Base-by-base conservation (phyloP, 2,888 invertebrate species). In the Ethmia dodecea region DNA sequence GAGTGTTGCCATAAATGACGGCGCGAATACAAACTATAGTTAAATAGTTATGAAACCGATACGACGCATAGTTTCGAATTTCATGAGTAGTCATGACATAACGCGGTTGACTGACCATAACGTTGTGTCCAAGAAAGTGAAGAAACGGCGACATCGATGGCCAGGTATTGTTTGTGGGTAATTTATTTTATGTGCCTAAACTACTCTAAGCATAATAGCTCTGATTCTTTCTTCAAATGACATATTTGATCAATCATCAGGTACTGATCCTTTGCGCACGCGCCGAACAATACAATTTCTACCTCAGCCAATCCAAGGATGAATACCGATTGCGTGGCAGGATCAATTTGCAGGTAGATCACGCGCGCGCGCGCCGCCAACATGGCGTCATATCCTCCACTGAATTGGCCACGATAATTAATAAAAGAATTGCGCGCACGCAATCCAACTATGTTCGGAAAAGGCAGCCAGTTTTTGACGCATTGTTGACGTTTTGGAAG, bases 301-400 rank as follows among this genome's bases (percentile, higher is more conserved):
- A 70, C 55, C 49, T 50, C 52, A 63, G 60, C 49, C 52, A 54
- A 52, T 61, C 68, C 79, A 84, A 84, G 83, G 83, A 80, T 81
- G 74, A 72, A 33, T 33, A 16, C 27, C 60, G 64, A 73, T 73
- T 71, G 75, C 68, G 67, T 62, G 69, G 60, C 60, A 55, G 67
- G 62, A 54, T 55, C 58, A 52, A 73, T 84, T 80, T 60, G 79
- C 69, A 86, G 77, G 74, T 71, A 62, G 70, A 57, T 78, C 84
- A 84, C 84, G 84, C 84, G 84, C 71, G 59, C 75, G 50, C 49
- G 47, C 67, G 65, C 62, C 62, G 67, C 61, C 70, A 60, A 58
- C 66, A 71, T 79, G 80, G 72, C 83, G 80, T 86, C 84, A 86
- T 79, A 84, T 86, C 84, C 84, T 83, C 70, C 43, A 59, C 72